phyloP scores from a whole-genome alignment of 2,888 invertebrate species.

The Diogma glabrata region DNA sequence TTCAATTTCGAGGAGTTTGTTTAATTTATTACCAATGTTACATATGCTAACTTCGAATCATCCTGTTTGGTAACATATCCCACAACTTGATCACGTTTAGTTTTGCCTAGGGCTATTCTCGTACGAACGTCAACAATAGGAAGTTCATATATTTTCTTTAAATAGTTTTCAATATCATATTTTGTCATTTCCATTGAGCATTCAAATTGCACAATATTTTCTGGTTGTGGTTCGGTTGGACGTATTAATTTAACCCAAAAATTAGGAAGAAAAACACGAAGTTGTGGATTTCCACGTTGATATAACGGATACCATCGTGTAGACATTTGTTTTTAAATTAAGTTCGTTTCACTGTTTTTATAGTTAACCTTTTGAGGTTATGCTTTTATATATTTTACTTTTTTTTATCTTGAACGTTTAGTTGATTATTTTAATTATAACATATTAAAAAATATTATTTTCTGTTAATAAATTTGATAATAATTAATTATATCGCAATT shows the following conservation, averaged over 20 bases:
- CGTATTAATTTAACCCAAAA: constrained; percentile 93
- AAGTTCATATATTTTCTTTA: constrained; percentile 90
- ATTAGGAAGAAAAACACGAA: constrained; percentile 85
- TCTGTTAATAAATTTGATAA: no score
- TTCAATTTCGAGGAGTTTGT: neutral
- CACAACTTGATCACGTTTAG: constrained; percentile 44
- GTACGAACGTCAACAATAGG: constrained; percentile 68
- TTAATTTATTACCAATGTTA: constrained; percentile 53
- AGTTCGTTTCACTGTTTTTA: neutral
- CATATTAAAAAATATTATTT: no score
- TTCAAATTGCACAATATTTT: constrained; percentile 75
- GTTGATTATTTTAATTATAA: no score
- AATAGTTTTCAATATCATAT: constrained; percentile 79
- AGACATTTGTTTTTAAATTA: constrained; percentile 26
- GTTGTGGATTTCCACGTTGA: constrained; percentile 86
- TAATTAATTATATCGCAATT: no score
- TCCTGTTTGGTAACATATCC: constrained; percentile 69
- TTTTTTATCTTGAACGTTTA: no score
- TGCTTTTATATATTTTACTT: no score
- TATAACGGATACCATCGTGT: constrained; percentile 72
- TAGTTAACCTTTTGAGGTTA: neutral
- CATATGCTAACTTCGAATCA: constrained; percentile 69
- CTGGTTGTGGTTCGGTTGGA: constrained; percentile 52
- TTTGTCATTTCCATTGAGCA: constrained; percentile 92
- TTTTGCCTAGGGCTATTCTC: constrained; percentile 57